Evolutionary conservation across 2,797 vertebrate species (phyloP).

Genomic region (Aselliscus stoliczkanus): DNA sequence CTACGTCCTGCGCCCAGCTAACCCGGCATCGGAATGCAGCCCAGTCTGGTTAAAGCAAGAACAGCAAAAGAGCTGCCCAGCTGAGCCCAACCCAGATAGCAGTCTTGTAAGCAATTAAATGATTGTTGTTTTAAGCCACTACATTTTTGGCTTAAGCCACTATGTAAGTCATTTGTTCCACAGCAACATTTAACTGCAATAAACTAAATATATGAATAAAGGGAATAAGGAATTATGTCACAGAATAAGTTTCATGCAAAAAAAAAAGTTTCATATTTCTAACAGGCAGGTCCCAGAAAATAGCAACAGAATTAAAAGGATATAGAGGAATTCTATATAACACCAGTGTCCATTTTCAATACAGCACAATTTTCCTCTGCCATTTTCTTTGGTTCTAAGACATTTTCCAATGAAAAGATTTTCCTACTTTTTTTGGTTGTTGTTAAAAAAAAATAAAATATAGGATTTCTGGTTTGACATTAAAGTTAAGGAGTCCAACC

Average conservation of each 20-base stretch:
- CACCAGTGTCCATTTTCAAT: not conserved
- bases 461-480: slow-evolving; percentile 36
- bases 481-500: slow-evolving; percentile 3
- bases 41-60: not conserved
- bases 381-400: slow-evolving; percentile 57
- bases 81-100: not conserved
- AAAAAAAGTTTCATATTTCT: not conserved
- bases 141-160: not conserved
- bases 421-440: not conserved
- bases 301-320: not conserved
- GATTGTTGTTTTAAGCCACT: not conserved
- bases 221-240: not conserved
- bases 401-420: slow-evolving; percentile 58
- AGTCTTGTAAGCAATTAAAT: not conserved
- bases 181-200: not conserved
- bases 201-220: slow-evolving; percentile 6
- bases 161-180: not conserved
- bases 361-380: slow-evolving; percentile 14
- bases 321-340: not conserved
- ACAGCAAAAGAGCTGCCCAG: not conserved
- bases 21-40: not conserved
- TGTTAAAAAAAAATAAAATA: no score
- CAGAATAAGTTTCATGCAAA: slow-evolving; percentile 1
- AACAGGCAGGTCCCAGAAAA: slow-evolving; percentile 31
- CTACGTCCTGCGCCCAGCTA: not conserved